Evolutionary conservation across 2,113 vertebrate species (phyloP), one percentile per base, ranked within the genome.

Genomic region (Gallinago undulata): DNA sequence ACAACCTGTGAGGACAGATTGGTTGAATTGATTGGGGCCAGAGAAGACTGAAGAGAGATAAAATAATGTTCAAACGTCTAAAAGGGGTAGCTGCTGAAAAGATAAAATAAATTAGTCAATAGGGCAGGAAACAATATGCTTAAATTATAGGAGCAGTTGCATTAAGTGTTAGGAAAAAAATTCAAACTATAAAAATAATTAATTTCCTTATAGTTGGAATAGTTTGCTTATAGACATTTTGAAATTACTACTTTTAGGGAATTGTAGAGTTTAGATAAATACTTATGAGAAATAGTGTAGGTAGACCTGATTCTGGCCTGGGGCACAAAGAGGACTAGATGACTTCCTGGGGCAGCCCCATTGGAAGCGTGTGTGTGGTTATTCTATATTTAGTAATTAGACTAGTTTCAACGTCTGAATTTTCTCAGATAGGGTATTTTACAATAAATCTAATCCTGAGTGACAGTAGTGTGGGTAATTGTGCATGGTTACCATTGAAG

Each of bases 401-500:
- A 84, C n/a, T 87, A 41, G 66, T 78, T 79, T 82, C 45, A 82
- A 41, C 19, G 47, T 81, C 56, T 76, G 45, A 89, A 66, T 94
- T 91, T 91, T 92, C 62, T 70, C n/a, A 81, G 55, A 13, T 56
- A 80, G 25, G 5, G 3, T 82, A 4, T 87, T 95, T 92, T 77
- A 62, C 28, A 73, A 17, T 84, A 80, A 87, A 76, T 84, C 69
- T 85, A 59, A 73, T 81, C 41, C 55, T 79, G 67, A 93, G 35
- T 92, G 87, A 85, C 41, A 69, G 31, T 79, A 37, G 19, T 9
- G 2, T 90, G 69, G 53, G 43, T 87, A 89, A 76, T 64, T 92
- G 83, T 72, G 50, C 69, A 84, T 79, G 45, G 41, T 92, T 97
- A 51, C 81, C 55, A 28, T 3, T 96, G 80, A 84, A 94, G 59